Base-by-base conservation (phyloP, 2,113 vertebrate species). In the Bombycilla garrulus region DNA sequence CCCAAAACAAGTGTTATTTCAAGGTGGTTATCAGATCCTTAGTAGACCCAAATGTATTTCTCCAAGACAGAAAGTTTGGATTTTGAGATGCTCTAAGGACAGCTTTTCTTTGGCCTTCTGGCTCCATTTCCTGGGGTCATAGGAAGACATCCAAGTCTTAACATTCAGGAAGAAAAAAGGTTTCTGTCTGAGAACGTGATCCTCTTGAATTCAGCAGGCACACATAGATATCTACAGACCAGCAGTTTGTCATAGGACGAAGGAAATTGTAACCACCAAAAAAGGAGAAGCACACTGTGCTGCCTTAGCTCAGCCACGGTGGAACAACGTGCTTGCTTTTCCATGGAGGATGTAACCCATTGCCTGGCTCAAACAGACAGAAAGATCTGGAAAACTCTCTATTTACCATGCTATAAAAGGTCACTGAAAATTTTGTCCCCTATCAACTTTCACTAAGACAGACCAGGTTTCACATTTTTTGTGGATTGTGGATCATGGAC, bases 371-470 rank as follows among this genome's bases (percentile, higher is more conserved):
- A 76, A 79, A 81, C 0, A 1, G 18, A 16, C 36, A 65, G 45
- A 86, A 73, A 53, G 44, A 12, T 2, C 31, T 16, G 24, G 62
- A 79, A 61, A 87, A 79, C 65, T 42, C 42, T 17, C 9, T 47
- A 21, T 69, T 60, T 58, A 65, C 31, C 17, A 35, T 0, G 0
- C 51, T 45, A 36, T 2, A 51, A 31, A 1, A 15, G 15, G 38
- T 81, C 20, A n/a, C 53, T 40, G 36, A 69, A 81, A 92, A 81
- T 36, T n/a, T 72, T n/a, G 23, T 54, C 12, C 15, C 11, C 20
- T 62, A 2, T 56, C 29, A 60, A 0, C 51, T 66, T 71, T 17
- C 35, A 66, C 38, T 51, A 29, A n/a, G 47, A 28, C 6, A 51
- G 89, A 83, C 2, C 11, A n/a, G 29, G 16, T 11, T 53, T 31